Base-by-base conservation (phyloP, 2,888 invertebrate species). In the Phragmatobia fuliginosa region DNA sequence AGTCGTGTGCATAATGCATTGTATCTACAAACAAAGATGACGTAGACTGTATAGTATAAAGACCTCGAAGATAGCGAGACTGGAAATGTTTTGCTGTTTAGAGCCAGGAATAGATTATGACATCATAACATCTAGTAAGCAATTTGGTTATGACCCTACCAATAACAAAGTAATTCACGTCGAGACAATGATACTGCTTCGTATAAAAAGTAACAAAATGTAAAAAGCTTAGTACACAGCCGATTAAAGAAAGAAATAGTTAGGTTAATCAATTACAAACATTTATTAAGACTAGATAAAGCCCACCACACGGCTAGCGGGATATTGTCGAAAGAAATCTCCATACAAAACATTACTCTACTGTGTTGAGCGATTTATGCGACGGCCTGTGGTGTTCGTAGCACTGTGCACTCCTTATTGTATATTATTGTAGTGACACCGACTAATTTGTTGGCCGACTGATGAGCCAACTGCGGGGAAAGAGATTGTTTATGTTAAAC, bases 401-500 rank as follows among this genome's bases (percentile, higher is more conserved):
- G 87, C 87, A 87, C 89, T 86, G 88, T 87, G 86, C 86, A 88
- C 88, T 91, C 90, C 91, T 92, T 91, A 92, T 92, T 94, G 94
- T 94, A 94, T 95, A 93, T 94, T 94, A 94, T 94, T 91, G 89
- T 93, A 94, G 93, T 94, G 95, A 95, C 95, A 94, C 89, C 92
- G 91, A 95, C 92, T 95, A 95, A 95, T 95, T 92, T 90, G 92
- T 91, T 94, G 91, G 94, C 85, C 92, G 94, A 95, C 90, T 94
- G 94, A 94, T 92, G 94, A 91, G 91, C 91, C 89, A 86, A 91
- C 88, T 88, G 90, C 87, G 88, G 91, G 88, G 89, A 91, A 90
- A 90, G 91, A 91, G 89, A 90, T 90, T 90, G 91, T 92, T 93
- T 90, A 90, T 90, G 90, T 87, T 90, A 85, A 84, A 87, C 88